phyloP scores from a whole-genome alignment of 2,797 vertebrate genomes.

The Sebastiscus tertius region DNA sequence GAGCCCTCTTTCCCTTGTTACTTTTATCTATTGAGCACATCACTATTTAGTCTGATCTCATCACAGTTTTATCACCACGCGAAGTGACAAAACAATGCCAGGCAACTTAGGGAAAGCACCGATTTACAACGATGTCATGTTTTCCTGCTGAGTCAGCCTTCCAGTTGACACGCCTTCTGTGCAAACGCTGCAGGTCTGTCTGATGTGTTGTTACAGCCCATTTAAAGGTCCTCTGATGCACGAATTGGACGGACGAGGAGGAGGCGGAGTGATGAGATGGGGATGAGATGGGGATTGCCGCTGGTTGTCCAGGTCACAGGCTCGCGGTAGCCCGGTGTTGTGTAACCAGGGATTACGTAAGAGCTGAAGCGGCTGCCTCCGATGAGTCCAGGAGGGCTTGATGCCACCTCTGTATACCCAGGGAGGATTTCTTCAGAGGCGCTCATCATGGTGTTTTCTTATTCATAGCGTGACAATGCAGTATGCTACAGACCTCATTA shows the following conservation, averaged over 20 bases:
- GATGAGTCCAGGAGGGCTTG: conserved; percentile 31
- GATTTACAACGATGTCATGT: conserved; percentile 9
- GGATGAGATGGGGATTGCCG: conserved; percentile 36
- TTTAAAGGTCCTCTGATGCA: conserved; percentile 25
- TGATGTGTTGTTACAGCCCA: background rate
- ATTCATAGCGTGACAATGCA: background rate
- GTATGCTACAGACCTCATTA: background rate
- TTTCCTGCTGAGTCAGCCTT: conserved; percentile 48
- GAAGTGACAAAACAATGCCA: conserved; percentile 26
- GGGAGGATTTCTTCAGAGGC: conserved; percentile 21
- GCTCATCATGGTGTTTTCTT: background rate
- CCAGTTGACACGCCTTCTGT: background rate
- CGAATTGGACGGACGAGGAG: background rate
- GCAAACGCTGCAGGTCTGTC: background rate
- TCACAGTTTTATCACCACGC: conserved; percentile 13
- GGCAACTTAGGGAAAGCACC: background rate
- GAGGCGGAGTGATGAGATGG: conserved; percentile 16
- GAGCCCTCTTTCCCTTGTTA: background rate
- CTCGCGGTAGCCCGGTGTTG: conserved; percentile 56
- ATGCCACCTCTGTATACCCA: conserved; percentile 47
- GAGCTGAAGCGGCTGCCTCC: conserved; percentile 40
- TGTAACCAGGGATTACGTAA: conserved; percentile 75
- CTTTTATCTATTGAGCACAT: background rate
- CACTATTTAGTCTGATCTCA: background rate
- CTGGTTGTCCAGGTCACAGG: conserved; percentile 43